Evolutionary conservation across 2,797 vertebrate species (phyloP), one percentile per base, ranked within the genome.

Genomic region (Podarcis lilfordi): DNA sequence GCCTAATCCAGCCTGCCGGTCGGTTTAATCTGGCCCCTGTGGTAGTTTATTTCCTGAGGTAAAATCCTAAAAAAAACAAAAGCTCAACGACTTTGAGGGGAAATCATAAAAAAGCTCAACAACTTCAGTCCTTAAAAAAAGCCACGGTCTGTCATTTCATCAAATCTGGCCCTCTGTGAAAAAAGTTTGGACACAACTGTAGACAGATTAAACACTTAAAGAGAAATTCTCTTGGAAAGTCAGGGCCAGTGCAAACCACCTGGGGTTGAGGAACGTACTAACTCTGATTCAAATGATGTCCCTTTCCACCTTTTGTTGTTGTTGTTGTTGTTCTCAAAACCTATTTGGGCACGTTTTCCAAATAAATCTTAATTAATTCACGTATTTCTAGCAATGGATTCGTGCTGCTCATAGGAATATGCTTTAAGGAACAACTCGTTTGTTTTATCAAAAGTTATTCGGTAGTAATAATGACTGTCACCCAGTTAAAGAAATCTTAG

Each of bases 351-450:
- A 64, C 64, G 25, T 5, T 21, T 40, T 80, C 55, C 21, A 64
- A 64, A 13, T 13, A 32, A n/a, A 29, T 29, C 11, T 71, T 71
- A n/a, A 80, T 43, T 68, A 40, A 3, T 45, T 77, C 37, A 43
- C 64, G 27, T 29, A n/a, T 45, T 9, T 21, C 7, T n/a, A 83
- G 4, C 27, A 32, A 13, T 19, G 32, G n/a, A 40, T 85, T 9
- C 4, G 43, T 35, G 80, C 6, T 19, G 2, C n/a, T 0, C 55
- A 78, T 64, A 91, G 43, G n/a, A 85, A 86, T 59, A 88, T 81
- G 66, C 7, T 85, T 3, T 90, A 77, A 80, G 27, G 80, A 86
- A 8, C 86, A 86, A 89, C 68, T 21, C 5, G n/a, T 50, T 32
- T 25, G 10, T 35, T 71, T 45, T 72, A 72, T 82, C 29, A 19